Evolutionary conservation across 1,140 invertebrate genomes (phyloP), one percentile per base, ranked within the genome.

Genomic region (Hetaerina americana): DNA sequence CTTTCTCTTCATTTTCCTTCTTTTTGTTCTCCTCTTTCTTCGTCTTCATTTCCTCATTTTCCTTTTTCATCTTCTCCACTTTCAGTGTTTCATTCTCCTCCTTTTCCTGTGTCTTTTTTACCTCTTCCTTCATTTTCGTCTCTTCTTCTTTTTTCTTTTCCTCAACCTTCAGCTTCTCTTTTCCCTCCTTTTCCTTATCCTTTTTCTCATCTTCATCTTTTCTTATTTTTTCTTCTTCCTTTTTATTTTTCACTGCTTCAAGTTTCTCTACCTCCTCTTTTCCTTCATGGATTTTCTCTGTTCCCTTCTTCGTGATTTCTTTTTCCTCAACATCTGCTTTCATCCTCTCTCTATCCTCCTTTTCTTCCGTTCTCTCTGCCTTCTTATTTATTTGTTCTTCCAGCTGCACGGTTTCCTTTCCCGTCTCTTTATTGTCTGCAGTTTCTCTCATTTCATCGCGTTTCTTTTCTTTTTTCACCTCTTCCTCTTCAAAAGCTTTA

Each of bases 201-300:
- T 71, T 75, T 69, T 68, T 70, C 66, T 26, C 68, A 73, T 72
- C 74, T 57, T 40, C 71, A 70, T 67, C 72, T 69, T 1, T 71
- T 40, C 68, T 72, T 71, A 40, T 73, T 29, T 73, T 69, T 66
- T 71, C 72, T 66, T 71, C 73, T 49, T 72, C 75, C 73, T 73
- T 76, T 71, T 66, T 74, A 66, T 69, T 73, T 68, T 66, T 73
- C 67, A 71, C 74, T 67, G 27, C 26, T 70, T 73, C 22, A 28
- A 29, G 8, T 68, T 72, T 24, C 74, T 71, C 31, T 66, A 72
- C 68, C 72, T 77, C 71, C 22, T 75, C 70, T 71, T 71, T 72
- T 71, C 74, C 73, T 70, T 75, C 74, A 68, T 73, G 71, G 66
- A 68, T n/a, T 66, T 70, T 26, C 12, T 73, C 49, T 29, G 29